Evolutionary conservation across 2,797 vertebrate species (phyloP).

Genomic region (Sebastes itinus): DNA sequence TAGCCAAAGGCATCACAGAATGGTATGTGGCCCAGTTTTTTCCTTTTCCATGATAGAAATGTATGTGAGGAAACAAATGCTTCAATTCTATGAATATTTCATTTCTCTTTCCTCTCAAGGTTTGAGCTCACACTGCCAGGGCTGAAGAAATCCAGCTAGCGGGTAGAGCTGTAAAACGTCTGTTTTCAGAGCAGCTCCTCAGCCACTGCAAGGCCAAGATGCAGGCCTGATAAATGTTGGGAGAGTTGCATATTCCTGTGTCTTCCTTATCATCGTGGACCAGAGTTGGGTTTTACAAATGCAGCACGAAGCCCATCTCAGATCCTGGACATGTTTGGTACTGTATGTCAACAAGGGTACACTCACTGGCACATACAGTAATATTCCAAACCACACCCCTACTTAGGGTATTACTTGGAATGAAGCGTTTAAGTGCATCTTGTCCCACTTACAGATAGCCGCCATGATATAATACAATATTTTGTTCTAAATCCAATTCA

Average conservation of each 20-base stretch:
- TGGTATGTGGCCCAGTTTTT: slow-evolving; percentile 81
- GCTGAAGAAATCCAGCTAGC: slow-evolving; percentile 65
- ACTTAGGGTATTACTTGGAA: not conserved
- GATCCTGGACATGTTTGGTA: not conserved
- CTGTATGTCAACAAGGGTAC: not conserved
- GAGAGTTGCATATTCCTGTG: not conserved
- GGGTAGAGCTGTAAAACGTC: not conserved
- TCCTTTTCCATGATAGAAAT: not conserved
- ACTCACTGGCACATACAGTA: not conserved
- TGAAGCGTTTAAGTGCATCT: not conserved
- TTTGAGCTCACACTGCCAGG: slow-evolving; percentile 80
- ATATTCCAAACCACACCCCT: not conserved
- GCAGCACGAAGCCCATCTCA: not conserved
- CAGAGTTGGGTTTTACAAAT: not conserved
- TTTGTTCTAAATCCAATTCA: not conserved
- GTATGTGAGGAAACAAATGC: not conserved
- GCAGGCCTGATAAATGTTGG: not conserved
- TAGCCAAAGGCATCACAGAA: slow-evolving; percentile 86
- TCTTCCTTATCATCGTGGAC: not conserved
- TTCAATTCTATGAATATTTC: not conserved
- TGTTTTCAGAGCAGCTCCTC: not conserved
- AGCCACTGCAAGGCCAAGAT: not conserved
- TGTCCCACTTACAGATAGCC: not conserved
- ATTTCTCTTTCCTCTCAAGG: slow-evolving; percentile 58
- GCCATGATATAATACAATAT: not conserved